These are phyloP conservation scores for Apis florea DNA, from an alignment of 1,140 invertebrate genomes.

Conservation along the genomic window DNA sequence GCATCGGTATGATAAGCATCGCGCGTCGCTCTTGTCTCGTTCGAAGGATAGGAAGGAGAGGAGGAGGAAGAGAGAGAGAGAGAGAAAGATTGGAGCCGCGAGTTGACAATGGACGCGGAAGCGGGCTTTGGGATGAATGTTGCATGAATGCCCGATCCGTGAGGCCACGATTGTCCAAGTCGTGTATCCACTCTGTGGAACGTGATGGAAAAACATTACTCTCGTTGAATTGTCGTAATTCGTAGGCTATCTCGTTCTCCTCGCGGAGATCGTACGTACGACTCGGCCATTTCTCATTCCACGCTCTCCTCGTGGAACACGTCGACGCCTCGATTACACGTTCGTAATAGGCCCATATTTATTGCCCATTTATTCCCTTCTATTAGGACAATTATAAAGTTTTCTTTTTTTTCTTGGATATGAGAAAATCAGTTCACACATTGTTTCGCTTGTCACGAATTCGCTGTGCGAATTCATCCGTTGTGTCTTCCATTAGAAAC, in stretches of 20 bases:
- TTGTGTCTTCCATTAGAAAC: too few species aligned
- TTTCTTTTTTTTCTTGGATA: too few species aligned
- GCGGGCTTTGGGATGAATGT: conserved; percentile 54
- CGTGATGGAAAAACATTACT: conserved; percentile 65
- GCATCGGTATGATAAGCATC: conserved; percentile 24
- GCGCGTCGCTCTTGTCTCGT: conserved; percentile 9
- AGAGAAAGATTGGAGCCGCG: conserved; percentile 37
- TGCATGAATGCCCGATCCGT: conserved; percentile 50
- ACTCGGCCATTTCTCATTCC: conserved; percentile 35
- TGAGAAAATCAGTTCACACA: too few species aligned
- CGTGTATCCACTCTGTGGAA: conserved; percentile 41
- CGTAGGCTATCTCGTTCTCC: conserved; percentile 39
- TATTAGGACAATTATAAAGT: too few species aligned
- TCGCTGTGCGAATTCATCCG: too few species aligned
- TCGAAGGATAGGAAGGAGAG: neutral
- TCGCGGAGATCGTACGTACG: conserved; percentile 2
- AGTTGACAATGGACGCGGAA: conserved; percentile 65
- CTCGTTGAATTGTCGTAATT: conserved; percentile 60
- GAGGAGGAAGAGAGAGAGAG: conserved; percentile 13
- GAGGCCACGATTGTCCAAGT: conserved; percentile 54
- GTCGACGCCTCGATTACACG: neutral
- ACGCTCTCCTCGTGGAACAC: conserved; percentile 8
- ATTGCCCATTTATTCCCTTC: too few species aligned
- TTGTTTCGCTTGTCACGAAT: too few species aligned
- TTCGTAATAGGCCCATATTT: too few species aligned